Percentiles rank a stretch among this genome's conserved stretches.
Conservation (phyloP, 2,888 invertebrate genomes). For the Bedellia somnulentella region DNA sequence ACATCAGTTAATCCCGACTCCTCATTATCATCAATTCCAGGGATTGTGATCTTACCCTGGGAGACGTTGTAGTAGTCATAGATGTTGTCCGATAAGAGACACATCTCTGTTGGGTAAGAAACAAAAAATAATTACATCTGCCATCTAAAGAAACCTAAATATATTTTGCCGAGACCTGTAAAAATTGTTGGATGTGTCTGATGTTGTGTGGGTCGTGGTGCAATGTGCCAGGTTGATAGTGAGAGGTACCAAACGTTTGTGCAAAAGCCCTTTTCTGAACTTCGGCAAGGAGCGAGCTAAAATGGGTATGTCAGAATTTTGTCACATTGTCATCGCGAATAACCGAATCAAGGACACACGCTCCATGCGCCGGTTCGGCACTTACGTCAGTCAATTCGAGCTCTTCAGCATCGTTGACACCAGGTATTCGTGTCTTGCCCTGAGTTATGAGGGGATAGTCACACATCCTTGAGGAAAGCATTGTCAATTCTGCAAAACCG, state of each 20-base stretch:
- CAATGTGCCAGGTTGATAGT: too few species aligned
- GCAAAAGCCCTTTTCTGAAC: slow-evolving; percentile 37
- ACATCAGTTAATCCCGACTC: slow-evolving; percentile 88
- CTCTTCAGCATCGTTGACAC: slow-evolving; percentile 91
- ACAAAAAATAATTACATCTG: too few species aligned
- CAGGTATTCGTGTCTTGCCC: slow-evolving; percentile 93
- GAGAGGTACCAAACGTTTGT: slow-evolving; percentile 29
- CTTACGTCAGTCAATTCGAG: slow-evolving; percentile 87
- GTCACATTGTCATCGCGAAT: slow-evolving; percentile 23
- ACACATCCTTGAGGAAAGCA: slow-evolving; percentile 81
- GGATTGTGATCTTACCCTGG: slow-evolving; percentile 96
- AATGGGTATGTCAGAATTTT: slow-evolving; percentile 45
- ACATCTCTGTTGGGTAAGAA: slow-evolving; percentile 67
- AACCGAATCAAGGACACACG: slow-evolving; percentile 40
- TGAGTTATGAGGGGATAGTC: slow-evolving; percentile 91
- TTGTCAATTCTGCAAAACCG: slow-evolving; percentile 71
- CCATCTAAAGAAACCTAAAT: too few species aligned
- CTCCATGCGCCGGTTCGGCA: slow-evolving; percentile 50
- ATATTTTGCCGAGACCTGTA: too few species aligned
- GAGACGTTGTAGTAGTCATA: slow-evolving; percentile 92
- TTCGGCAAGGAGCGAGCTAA: slow-evolving; percentile 45
- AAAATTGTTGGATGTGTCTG: too few species aligned
- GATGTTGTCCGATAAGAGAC: slow-evolving; percentile 84
- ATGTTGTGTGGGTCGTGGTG: too few species aligned
- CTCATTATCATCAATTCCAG: slow-evolving; percentile 93